phyloP scores from a whole-genome alignment of 2,888 invertebrate genomes.

The Pediacus dermestoides region DNA sequence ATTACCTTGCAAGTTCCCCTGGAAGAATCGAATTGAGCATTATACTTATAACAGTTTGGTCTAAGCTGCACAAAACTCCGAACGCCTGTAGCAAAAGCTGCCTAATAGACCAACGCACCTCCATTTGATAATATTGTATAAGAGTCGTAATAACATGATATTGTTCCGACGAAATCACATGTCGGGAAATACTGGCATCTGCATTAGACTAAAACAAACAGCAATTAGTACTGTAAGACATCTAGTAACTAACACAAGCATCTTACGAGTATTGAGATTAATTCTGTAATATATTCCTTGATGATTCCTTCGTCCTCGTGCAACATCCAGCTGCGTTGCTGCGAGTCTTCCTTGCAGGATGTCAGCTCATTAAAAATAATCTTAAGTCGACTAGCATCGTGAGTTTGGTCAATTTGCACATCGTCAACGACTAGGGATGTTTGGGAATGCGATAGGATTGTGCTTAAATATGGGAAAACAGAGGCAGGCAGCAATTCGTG shows the following conservation, averaged over 20 bases:
- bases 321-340: constrained; percentile 92
- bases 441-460: constrained; percentile 56
- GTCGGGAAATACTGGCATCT: constrained; percentile 81
- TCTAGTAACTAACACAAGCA: constrained; percentile 1
- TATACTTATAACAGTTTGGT: constrained; percentile 75
- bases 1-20: constrained; percentile 78
- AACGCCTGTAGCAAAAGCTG: constrained; percentile 80
- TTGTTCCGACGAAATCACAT: constrained; percentile 78
- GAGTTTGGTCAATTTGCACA: constrained; percentile 71
- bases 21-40: constrained; percentile 85
- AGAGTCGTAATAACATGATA: constrained; percentile 81
- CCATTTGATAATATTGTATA: constrained; percentile 96
- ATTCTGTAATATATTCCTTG: constrained; percentile 75
- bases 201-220: constrained; percentile 72
- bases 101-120: constrained; percentile 81
- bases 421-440: constrained; percentile 60
- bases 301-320: constrained; percentile 92
- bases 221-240: constrained; percentile 1
- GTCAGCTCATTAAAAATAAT: constrained; percentile 80
- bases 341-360: constrained; percentile 89
- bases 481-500: constrained; percentile 58
- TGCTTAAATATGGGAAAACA: constrained; percentile 58
- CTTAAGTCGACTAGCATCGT: constrained; percentile 79
- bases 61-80: constrained; percentile 82
- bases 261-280: constrained; percentile 76